Evolutionary conservation across 2,797 vertebrate genomes (phyloP), one percentile per base, ranked within the genome.

Genomic region (Pitangus sulphuratus): DNA sequence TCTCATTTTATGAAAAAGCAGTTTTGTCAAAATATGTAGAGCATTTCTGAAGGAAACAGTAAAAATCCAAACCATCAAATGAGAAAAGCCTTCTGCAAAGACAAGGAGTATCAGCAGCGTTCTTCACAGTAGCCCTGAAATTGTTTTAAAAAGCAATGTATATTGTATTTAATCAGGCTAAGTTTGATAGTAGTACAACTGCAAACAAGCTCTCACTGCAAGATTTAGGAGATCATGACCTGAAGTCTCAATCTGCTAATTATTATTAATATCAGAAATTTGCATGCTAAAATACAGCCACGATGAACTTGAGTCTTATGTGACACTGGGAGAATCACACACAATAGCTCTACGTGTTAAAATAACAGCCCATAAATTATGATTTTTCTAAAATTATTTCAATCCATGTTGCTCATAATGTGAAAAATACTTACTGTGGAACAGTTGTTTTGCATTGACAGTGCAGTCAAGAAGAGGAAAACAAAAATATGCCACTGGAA

Each of bases 41-140:
- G 26, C 3, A 10, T 47, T 90, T 79, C 65, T 93, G 42, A 95
- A 78, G 62, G 91, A 85, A 91, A 62, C 11, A 69, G 64, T 74
- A 96, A 95, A 94, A 97, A 84, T 48, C 80, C 82, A 91, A 91
- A 84, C 20, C 66, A 58, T 42, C 70, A 89, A 95, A 75, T 39
- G 61, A 84, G 24, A 78, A 92, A 83, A 93, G 76, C 70, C 68
- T 84, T 89, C 53, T 81, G 48, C 40, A 95, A 97, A 97, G 84
- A 66, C 56, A 84, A 96, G 9, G 50, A 95, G 39, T 61, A 89
- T 90, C 69, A 84, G 65, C 93, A 92, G 35, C 89, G 79, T 85
- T 96, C 84, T 90, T 96, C 76, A 84, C 47, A 72, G 69, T 20
- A 96, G 47, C 83, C 92, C 84, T 68, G 80, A 72, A 90, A 50